Evolutionary conservation across 2,113 vertebrate genomes (phyloP).

Genomic region (Anolis sagrei): DNA sequence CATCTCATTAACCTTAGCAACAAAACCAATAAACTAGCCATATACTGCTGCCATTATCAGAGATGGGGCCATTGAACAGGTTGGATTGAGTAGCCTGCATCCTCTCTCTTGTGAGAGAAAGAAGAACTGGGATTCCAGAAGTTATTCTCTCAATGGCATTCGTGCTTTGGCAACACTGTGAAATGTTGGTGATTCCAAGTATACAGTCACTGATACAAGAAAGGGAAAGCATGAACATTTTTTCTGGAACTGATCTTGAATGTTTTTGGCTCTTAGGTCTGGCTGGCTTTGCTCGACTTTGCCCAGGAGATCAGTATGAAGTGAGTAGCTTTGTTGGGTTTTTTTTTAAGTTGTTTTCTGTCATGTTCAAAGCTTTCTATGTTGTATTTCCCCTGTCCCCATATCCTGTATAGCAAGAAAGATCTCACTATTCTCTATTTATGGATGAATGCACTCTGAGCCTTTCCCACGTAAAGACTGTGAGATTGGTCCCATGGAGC

Average conservation of each 20-base stretch:
- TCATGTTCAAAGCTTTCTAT: background rate
- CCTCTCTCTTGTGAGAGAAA: background rate
- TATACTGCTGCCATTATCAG: background rate
- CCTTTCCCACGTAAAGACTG: constrained; percentile 27
- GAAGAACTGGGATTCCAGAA: background rate
- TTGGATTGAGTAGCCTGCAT: background rate
- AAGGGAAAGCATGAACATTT: background rate
- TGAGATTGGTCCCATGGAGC: constrained; percentile 9
- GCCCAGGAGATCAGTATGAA: constrained; percentile 96
- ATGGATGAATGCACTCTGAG: constrained; percentile 31
- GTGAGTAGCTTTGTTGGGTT: constrained; percentile 63
- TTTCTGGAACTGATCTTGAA: background rate
- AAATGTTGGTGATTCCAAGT: background rate
- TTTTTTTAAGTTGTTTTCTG: background rate
- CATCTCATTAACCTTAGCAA: background rate
- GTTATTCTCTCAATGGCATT: background rate
- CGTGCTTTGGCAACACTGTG: background rate
- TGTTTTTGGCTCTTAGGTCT: constrained; percentile 81
- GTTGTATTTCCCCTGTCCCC: constrained; percentile 22
- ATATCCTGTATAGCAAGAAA: constrained; percentile 15
- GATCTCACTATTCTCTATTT: constrained; percentile 20
- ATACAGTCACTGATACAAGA: rapidly evolving
- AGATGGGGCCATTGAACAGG: background rate
- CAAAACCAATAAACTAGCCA: background rate
- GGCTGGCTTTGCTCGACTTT: constrained; percentile 95